These are phyloP conservation scores for Cyphotilapia sp. DNA, from an alignment of 2,113 vertebrate genomes.

Conservation along the genomic window DNA sequence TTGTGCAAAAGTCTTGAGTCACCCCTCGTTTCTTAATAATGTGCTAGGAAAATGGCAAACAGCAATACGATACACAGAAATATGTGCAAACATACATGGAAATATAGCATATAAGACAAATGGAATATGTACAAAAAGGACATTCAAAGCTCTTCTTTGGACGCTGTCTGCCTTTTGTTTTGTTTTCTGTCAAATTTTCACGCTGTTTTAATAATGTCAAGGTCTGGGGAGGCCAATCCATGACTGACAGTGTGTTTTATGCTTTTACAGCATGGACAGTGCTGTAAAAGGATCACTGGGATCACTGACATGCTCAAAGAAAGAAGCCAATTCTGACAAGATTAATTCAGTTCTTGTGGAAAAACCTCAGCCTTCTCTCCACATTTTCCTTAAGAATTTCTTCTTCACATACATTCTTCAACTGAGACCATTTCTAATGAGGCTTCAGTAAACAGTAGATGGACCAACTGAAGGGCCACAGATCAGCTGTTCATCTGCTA, in stretches of 20 bases:
- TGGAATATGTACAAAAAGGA: not conserved
- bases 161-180: not conserved
- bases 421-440: not conserved
- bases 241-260: not conserved
- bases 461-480: not conserved
- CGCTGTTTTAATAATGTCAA: not conserved
- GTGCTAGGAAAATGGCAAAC: not conserved
- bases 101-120: not conserved
- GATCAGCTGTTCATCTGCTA: not conserved
- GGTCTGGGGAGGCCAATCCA: not conserved
- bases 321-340: not conserved
- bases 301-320: not conserved
- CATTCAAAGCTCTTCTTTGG: accelerated
- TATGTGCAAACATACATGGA: not conserved
- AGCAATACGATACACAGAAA: not conserved
- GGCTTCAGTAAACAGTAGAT: not conserved
- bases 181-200: not conserved
- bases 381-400: not conserved
- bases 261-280: not conserved
- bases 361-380: not conserved
- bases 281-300: not conserved
- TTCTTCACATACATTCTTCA: not conserved
- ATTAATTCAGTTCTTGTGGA: not conserved
- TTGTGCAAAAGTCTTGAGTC: not conserved
- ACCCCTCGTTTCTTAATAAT: not conserved